phyloP scores from a whole-genome alignment of 2,113 vertebrate genomes.

The Bos indicus region DNA sequence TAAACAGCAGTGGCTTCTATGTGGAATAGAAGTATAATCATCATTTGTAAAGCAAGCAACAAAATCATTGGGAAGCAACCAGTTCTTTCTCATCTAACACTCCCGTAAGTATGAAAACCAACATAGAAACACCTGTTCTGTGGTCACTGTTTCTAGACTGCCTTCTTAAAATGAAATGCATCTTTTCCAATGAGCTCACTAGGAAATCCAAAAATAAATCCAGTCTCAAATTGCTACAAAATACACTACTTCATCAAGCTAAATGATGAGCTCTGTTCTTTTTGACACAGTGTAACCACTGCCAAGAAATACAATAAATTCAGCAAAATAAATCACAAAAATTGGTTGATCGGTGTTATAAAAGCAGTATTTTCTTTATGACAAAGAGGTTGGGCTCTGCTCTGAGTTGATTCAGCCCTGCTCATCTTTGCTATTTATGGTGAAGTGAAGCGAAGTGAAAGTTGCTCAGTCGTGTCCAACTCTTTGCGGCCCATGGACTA shows the following conservation, averaged over 20 bases:
- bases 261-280: background rate
- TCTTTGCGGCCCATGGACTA: background rate
- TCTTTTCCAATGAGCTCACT: conserved; percentile 2
- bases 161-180: conserved; percentile 19
- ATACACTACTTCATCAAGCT: background rate
- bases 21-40: background rate
- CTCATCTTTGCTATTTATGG: background rate
- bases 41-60: background rate
- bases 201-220: conserved; percentile 14
- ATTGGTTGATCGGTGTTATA: background rate
- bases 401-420: background rate
- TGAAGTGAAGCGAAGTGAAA: background rate
- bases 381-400: background rate
- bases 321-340: background rate
- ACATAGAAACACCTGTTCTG: background rate
- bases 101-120: background rate
- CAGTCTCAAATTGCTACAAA: background rate
- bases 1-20: background rate
- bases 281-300: background rate
- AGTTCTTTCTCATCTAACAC: background rate
- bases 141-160: conserved; percentile 3
- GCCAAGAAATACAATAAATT: background rate
- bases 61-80: background rate
- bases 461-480: background rate
- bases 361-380: background rate